phyloP scores from a whole-genome alignment of 2,888 invertebrate species.

The Macrostomum cliftonense region DNA sequence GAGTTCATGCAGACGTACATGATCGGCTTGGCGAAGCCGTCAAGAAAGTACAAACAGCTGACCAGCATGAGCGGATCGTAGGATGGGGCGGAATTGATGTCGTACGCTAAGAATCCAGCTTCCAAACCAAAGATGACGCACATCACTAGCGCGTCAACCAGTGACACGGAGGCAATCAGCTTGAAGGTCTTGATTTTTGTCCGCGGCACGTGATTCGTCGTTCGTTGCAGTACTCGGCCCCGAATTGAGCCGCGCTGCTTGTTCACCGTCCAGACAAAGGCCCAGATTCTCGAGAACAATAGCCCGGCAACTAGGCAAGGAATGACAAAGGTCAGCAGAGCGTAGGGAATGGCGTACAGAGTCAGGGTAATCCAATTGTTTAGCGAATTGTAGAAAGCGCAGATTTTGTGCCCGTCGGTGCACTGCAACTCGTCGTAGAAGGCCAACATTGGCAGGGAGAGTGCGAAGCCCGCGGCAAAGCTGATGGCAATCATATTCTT shows the following conservation, averaged over 20 bases:
- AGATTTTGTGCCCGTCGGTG: conserved; percentile 4
- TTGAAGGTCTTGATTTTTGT: conserved; percentile 31
- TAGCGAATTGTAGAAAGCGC: conserved; percentile 19
- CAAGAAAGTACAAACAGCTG: conserved; percentile 13
- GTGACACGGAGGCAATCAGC: conserved; percentile 24
- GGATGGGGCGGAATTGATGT: not conserved
- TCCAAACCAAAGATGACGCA: not conserved
- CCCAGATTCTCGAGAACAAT: conserved; percentile 19
- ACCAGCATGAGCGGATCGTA: not conserved
- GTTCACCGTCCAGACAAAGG: conserved; percentile 20
- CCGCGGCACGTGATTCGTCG: conserved; percentile 25
- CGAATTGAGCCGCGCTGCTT: conserved; percentile 12
- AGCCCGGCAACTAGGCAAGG: conserved; percentile 17
- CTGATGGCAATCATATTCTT: conserved; percentile 22
- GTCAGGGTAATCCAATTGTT: conserved; percentile 14
- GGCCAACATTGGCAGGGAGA: conserved; percentile 16
- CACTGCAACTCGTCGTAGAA: not conserved
- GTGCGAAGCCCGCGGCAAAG: conserved; percentile 17
- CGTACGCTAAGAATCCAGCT: not conserved
- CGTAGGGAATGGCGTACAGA: conserved; percentile 16
- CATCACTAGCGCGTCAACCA: conserved; percentile 14
- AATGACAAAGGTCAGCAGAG: conserved; percentile 17
- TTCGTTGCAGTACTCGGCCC: conserved; percentile 18
- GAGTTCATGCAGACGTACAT: conserved; percentile 27
- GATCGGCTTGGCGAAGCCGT: conserved; percentile 21